These are phyloP conservation scores for Lophochroa leadbeateri DNA, from an alignment of 2,113 vertebrate genomes.

Conservation along the genomic window DNA sequence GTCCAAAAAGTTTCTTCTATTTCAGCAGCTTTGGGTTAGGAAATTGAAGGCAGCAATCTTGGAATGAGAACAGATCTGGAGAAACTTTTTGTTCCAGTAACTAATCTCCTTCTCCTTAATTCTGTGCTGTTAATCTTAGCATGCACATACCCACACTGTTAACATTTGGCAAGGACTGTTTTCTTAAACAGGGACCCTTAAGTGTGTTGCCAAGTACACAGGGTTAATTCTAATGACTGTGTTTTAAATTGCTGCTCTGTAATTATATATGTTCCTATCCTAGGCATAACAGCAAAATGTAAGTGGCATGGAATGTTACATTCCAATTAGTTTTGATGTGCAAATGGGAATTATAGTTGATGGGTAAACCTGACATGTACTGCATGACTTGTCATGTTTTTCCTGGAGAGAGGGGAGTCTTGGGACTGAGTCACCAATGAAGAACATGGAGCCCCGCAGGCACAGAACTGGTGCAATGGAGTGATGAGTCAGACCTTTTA, in stretches of 20 bases:
- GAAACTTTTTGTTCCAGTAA: constrained; percentile 42
- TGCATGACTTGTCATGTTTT: constrained; percentile 58
- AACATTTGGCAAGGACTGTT: background rate
- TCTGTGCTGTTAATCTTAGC: background rate
- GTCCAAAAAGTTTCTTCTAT: constrained; percentile 11
- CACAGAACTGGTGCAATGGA: constrained; percentile 28
- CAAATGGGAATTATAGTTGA: background rate
- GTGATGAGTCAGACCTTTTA: constrained; percentile 57
- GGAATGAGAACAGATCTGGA: background rate
- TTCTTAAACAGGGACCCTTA: background rate
- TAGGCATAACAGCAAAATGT: background rate
- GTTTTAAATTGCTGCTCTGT: constrained; percentile 5
- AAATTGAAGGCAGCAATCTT: background rate
- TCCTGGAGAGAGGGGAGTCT: constrained; percentile 46
- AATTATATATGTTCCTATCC: background rate
- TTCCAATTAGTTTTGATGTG: constrained; percentile 36
- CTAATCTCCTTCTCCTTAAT: constrained; percentile 46
- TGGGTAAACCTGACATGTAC: constrained; percentile 26
- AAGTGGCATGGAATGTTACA: constrained; percentile 1
- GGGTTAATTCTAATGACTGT: background rate
- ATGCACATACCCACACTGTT: background rate
- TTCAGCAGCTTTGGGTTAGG: background rate
- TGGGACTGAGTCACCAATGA: constrained; percentile 54
- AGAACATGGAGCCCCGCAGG: constrained; percentile 38
- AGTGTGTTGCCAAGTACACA: background rate